Percentiles rank a stretch among this genome's conserved stretches.
These are phyloP conservation scores for Helicoverpa zea DNA, from an alignment of 1,140 invertebrate genomes.

Conservation along the genomic window DNA sequence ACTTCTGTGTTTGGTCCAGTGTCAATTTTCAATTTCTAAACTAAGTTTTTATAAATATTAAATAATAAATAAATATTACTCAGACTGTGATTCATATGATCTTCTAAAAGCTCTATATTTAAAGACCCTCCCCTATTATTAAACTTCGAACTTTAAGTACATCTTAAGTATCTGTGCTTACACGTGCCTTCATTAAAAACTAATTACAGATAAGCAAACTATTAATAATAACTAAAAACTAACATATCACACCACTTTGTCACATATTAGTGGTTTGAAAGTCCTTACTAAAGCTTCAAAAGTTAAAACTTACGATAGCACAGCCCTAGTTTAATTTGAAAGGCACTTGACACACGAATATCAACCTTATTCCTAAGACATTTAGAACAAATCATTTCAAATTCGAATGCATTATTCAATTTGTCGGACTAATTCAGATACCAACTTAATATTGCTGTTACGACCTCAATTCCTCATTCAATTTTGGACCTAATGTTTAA, in stretches of 20 bases:
- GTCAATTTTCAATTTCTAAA: too few species aligned
- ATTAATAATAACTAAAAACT: conserved; percentile 55
- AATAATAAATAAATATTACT: too few species aligned
- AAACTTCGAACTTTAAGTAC: too few species aligned
- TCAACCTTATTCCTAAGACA: conserved; percentile 41
- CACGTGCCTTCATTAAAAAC: conserved; percentile 28
- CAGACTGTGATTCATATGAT: too few species aligned
- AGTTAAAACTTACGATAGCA: conserved; percentile 64
- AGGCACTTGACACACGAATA: conserved; percentile 17
- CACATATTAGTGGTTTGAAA: conserved; percentile 59
- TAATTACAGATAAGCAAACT: conserved; percentile 23
- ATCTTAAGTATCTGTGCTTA: neutral
- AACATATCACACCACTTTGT: conserved; percentile 60
- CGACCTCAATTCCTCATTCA: neutral
- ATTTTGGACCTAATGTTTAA: conserved; percentile 45
- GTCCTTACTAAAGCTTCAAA: conserved; percentile 61
- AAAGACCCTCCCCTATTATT: too few species aligned
- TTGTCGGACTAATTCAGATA: conserved; percentile 59
- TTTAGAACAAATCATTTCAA: conserved; percentile 47
- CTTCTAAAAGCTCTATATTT: too few species aligned
- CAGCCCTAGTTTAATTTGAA: conserved; percentile 40
- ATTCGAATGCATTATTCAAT: conserved; percentile 50
- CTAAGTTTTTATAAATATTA: too few species aligned
- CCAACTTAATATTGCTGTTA: conserved; percentile 48
- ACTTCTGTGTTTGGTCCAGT: too few species aligned